Conservation (phyloP, 1,140 invertebrate species). For the Zaprionus vittiger region DNA sequence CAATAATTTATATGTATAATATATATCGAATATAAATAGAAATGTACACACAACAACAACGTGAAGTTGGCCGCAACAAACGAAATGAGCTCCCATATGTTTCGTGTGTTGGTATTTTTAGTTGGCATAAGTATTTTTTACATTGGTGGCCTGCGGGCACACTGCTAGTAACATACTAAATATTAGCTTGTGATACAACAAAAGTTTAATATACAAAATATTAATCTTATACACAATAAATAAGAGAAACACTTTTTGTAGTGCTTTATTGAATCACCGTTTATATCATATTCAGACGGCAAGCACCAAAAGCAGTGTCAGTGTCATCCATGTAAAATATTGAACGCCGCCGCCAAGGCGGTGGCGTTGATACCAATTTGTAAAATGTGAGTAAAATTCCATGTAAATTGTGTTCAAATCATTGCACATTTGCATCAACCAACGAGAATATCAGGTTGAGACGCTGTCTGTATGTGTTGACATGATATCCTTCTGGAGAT, state of each 20-base stretch:
- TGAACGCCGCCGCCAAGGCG: constrained; percentile 45
- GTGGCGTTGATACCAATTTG: constrained; percentile 35
- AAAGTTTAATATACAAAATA: not conserved
- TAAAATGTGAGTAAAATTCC: constrained; percentile 23
- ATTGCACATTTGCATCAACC: not conserved
- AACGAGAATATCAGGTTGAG: not conserved
- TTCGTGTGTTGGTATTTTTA: not conserved
- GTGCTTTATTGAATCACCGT: not conserved
- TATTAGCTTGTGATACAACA: not conserved
- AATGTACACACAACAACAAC: not conserved
- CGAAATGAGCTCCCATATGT: not conserved
- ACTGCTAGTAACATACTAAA: constrained; percentile 1
- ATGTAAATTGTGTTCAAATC: not conserved
- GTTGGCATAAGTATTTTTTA: not conserved
- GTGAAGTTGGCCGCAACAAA: constrained; percentile 7
- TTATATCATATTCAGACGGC: not conserved
- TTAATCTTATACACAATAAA: not conserved
- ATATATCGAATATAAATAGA: not conserved
- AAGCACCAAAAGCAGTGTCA: not conserved
- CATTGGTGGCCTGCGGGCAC: constrained; percentile 3
- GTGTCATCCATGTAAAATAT: constrained; percentile 1
- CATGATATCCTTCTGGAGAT: not conserved
- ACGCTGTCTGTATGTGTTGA: not conserved
- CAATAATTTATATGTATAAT: not conserved
- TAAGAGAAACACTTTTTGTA: not conserved